phyloP scores from a whole-genome alignment of 1,140 invertebrate genomes.

The Caerostris darwini region DNA sequence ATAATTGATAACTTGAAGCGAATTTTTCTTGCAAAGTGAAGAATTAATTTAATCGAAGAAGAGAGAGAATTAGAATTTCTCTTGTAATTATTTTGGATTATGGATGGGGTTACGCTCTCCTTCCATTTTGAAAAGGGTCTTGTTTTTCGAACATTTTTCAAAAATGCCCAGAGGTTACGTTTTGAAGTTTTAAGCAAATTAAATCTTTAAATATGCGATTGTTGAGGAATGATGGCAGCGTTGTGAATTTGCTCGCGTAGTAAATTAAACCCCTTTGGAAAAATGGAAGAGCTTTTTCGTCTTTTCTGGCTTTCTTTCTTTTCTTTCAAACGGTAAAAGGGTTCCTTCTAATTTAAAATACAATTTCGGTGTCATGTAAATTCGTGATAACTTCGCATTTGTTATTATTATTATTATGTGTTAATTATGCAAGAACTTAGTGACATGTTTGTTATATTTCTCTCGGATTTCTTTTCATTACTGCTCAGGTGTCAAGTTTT shows the following conservation, averaged over 20 bases:
- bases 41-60: conserved; percentile 67
- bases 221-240: not conserved
- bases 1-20: conserved; percentile 70
- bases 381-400: not conserved
- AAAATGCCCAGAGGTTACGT: conserved; percentile 14
- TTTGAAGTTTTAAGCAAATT: conserved; percentile 67
- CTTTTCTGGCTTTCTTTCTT: not conserved
- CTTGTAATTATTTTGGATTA: conserved; percentile 66
- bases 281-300: not conserved
- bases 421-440: not conserved
- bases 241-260: not conserved
- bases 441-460: not conserved
- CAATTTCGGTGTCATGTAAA: not conserved
- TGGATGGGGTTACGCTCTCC: conserved; percentile 26
- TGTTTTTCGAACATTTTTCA: conserved; percentile 38
- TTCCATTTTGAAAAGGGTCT: not conserved
- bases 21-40: conserved; percentile 49
- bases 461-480: not conserved
- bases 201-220: conserved; percentile 7
- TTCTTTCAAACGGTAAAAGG: not conserved
- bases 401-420: not conserved
- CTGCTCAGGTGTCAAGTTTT: not conserved
- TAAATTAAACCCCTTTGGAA: not conserved
- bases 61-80: not conserved
- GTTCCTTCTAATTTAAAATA: not conserved